Base-by-base conservation (phyloP, 2,888 invertebrate species). In the Micoletzkya japonica region DNA sequence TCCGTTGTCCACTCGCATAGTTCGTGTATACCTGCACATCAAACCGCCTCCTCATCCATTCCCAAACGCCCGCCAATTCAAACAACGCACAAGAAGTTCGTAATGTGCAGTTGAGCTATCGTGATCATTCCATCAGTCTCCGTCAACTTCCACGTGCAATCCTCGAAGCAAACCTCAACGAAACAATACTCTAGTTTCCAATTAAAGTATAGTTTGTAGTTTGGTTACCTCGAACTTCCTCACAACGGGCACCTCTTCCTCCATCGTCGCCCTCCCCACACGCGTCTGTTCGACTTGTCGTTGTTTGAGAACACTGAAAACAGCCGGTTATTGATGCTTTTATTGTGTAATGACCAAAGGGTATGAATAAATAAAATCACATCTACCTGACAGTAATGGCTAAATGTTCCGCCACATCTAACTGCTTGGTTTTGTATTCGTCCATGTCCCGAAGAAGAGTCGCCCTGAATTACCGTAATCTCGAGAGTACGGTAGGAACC, bases 101-200 rank as follows among this genome's bases (percentile, higher is more conserved):
- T 92, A 2, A 99, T 90, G 70, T 94, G 91, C 72, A 97, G 89
- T 88, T 99, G 96, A 0, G 97, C 94, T 76, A 98, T 94, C 72
- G 96, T 96, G 69, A 97, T 91, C 87, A 96, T 97, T 0, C 98
- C 98, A 87, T 98, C 97, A 0, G 92, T 92, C 86, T 98, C 96
- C 0, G 97, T 99, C 76, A 98, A 90, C 50, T 96, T 88, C 98
- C 98, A 99, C 84, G 94, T 92, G 4, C 97, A 97, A 83, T 94
- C 93, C 87, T 96, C 95, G 87, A 99, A 98, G 87, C 95, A 97
- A 82, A 98, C 96, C 68, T 78, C 52, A 52, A n/a, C 20, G 52
- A 24, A 52, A 52, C 24, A 52, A n/a, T 6, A 52, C 44, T 20
- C 10, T 44, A 44, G 44, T 44, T 56, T 17, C 14, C 4, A 28